These are phyloP conservation scores for Todiramphus saurophagus DNA, from an alignment of 2,113 vertebrate genomes.

Conservation along the genomic window DNA sequence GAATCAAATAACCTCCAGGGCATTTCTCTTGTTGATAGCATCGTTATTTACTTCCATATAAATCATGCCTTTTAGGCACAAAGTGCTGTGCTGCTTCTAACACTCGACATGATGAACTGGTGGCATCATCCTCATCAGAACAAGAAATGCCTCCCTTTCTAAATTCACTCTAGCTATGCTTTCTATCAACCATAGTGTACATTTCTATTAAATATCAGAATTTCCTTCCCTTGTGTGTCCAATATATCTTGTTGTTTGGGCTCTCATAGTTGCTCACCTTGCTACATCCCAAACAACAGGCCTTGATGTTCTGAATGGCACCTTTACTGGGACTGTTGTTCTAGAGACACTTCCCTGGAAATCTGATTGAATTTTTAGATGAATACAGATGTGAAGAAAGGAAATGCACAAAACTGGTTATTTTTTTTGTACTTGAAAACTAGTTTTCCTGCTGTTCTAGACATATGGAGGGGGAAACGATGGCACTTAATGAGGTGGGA, in stretches of 20 bases:
- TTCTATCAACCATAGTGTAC: background rate
- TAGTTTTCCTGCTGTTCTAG: conserved; percentile 41
- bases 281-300: background rate
- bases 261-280: background rate
- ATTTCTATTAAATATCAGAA: background rate
- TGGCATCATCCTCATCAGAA: background rate
- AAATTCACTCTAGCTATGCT: background rate
- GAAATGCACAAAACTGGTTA: conserved; percentile 2
- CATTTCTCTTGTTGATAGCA: background rate
- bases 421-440: conserved; percentile 36
- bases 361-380: background rate
- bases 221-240: background rate
- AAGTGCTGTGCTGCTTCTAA: background rate
- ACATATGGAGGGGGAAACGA: conserved; percentile 38
- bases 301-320: background rate
- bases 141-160: background rate
- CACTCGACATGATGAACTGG: background rate
- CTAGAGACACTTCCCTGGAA: background rate
- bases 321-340: background rate
- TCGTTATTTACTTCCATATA: background rate
- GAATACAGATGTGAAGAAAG: background rate
- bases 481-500: conserved; percentile 49
- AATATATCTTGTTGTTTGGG: background rate
- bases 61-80: background rate
- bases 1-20: background rate